A percentile compares a stretch with the other conserved stretches of the same genome.
phyloP scores from a whole-genome alignment of 2,113 vertebrate genomes.

The Leucopternis melanops region DNA sequence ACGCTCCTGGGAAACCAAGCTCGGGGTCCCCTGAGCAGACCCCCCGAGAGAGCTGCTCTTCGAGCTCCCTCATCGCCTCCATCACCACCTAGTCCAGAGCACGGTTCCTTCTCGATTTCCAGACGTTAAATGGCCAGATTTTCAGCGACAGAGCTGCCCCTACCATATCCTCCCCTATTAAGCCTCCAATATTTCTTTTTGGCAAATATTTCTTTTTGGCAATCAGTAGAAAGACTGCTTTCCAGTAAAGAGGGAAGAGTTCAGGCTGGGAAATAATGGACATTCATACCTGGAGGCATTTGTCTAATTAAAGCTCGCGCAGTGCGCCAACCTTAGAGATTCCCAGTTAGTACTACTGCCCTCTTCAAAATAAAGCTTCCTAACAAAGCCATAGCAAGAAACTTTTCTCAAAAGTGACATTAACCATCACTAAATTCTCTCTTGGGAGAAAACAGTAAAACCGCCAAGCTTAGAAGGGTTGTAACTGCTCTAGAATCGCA shows the following conservation, averaged over 20 bases:
- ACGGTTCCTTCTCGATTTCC: neutral
- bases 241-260: neutral
- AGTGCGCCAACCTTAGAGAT: neutral
- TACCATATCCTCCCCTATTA: neutral
- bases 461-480: neutral
- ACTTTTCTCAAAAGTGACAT: neutral
- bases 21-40: rapidly evolving
- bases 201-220: neutral
- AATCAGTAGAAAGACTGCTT: neutral
- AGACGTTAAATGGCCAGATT: rapidly evolving
- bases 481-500: neutral
- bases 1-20: rapidly evolving
- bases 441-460: neutral
- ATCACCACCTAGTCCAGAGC: neutral
- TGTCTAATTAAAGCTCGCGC: neutral
- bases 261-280: neutral
- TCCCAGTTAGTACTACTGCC: neutral
- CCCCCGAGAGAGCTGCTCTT: rapidly evolving
- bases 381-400: neutral
- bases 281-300: neutral
- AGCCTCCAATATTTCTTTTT: neutral
- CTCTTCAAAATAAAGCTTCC: neutral
- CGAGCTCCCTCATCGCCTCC: neutral
- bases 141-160: neutral
- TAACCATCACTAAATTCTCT: neutral